A percentile compares a stretch with the other conserved stretches of the same genome.
Evolutionary conservation across 2,113 vertebrate genomes (phyloP).

Genomic region (Rhizomys pruinosus): DNA sequence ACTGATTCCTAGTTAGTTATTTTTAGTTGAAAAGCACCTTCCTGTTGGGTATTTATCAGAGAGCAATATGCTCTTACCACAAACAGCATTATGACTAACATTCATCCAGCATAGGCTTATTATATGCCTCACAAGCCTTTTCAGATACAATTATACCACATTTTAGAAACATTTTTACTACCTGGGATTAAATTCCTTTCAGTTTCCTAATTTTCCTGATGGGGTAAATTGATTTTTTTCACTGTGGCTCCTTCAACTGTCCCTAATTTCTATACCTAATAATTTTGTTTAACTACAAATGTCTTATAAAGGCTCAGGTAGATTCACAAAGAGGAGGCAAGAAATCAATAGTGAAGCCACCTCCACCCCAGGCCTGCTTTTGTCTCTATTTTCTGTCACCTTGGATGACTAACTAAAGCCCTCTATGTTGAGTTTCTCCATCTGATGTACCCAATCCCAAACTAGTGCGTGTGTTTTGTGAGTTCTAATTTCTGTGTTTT

Average conservation of each 20-base stretch:
- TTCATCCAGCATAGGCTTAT: slow-evolving; percentile 36
- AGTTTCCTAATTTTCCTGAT: slow-evolving; percentile 37
- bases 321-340: not conserved
- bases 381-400: not conserved
- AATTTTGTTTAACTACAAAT: slow-evolving; percentile 66
- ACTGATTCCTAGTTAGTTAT: not conserved
- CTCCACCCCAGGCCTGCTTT: not conserved
- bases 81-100: slow-evolving; percentile 36
- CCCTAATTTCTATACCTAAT: slow-evolving; percentile 24
- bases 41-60: slow-evolving; percentile 15
- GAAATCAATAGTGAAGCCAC: not conserved
- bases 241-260: slow-evolving; percentile 46
- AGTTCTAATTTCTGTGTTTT: not conserved
- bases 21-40: slow-evolving; percentile 43
- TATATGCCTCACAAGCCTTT: slow-evolving; percentile 33
- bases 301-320: slow-evolving; percentile 6
- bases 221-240: slow-evolving; percentile 53
- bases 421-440: not conserved
- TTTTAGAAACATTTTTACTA: slow-evolving; percentile 38
- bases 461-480: not conserved
- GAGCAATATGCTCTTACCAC: not conserved
- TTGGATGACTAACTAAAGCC: not conserved
- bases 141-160: slow-evolving; percentile 31
- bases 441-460: not conserved
- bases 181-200: slow-evolving; percentile 64